Base-by-base conservation (phyloP, 2,797 vertebrate species). In the Myiotriccus ornatus region DNA sequence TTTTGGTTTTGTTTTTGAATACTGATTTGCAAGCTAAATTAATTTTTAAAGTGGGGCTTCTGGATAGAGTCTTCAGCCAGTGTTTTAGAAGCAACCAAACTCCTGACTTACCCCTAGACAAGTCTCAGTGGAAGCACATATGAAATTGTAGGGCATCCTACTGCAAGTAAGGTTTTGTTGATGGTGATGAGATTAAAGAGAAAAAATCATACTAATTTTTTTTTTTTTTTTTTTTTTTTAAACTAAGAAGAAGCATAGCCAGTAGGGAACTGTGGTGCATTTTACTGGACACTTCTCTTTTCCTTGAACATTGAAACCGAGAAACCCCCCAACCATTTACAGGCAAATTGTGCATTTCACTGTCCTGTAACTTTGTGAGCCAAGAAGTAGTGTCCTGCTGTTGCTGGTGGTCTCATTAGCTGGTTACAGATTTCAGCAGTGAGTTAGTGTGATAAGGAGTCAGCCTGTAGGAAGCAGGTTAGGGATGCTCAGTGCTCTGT, bases 301-400 rank as follows among this genome's bases (percentile, higher is more conserved):
- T 28, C 24, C 27, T 52, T 53, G 24, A 46, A 46, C 4, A 25
- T 0, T 79, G 55, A 79, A 82, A 63, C 7, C 11, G 46, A 50
- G 55, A 55, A 41, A 18, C 1, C 1, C 9, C 5, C 1, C 12
- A 34, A 1, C 2, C 5, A 4, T n/a, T 87, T 59, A 32, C 6
- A 62, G n/a, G 28, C 25, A 32, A 60, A 64, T 10, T 22, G 9
- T 52, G 12, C 12, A 6, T 65, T 88, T 78, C 6, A 2, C 14
- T 41, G 46, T 55, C 28, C 13, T 73, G 17, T 43, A 39, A 32
- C 8, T 70, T 47, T 70, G 35, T 32, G 9, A 56, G 18, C 68
- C 12, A 5, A 70, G 65, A 14, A 39, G 14, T 4, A 46, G 13
- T 9, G 5, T 21, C 53, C 8, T 27, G 3, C 41, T 65, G 23